Conservation (phyloP, 2,113 vertebrate species). For the Entomyzon cyanotis region DNA sequence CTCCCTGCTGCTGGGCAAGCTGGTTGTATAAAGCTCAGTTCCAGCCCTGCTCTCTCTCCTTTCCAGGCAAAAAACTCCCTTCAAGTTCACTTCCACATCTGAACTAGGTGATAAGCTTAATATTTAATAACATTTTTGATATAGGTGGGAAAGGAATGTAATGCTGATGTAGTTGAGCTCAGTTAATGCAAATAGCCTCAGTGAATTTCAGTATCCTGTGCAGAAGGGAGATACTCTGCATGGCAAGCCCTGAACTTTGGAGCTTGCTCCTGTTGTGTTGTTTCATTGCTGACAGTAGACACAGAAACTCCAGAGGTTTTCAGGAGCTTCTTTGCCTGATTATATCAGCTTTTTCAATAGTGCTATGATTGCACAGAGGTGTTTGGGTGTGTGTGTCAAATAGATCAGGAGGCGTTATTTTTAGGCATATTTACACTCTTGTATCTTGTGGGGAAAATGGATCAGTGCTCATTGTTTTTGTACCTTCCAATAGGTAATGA, state of each 20-base stretch:
- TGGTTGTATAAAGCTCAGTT: background rate
- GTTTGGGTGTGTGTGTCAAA: background rate
- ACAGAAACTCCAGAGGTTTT: background rate
- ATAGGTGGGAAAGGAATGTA: background rate
- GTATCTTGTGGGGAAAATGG: background rate
- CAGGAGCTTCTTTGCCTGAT: background rate
- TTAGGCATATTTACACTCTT: background rate
- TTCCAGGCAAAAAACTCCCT: background rate
- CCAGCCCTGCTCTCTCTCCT: background rate
- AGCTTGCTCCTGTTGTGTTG: background rate
- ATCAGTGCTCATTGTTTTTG: background rate
- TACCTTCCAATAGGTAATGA: conserved; percentile 85
- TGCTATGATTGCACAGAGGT: background rate
- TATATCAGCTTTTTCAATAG: background rate
- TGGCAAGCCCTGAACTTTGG: background rate
- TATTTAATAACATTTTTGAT: background rate
- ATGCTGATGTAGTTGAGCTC: background rate
- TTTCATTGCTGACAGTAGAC: background rate
- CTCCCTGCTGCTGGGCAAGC: background rate
- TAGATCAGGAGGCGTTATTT: background rate
- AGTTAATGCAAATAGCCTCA: background rate
- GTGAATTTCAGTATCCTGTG: background rate
- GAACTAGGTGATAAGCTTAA: background rate
- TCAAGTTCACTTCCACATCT: background rate
- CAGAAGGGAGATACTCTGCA: background rate